Evolutionary conservation across 2,888 invertebrate species (phyloP), one percentile per base, ranked within the genome.

Genomic region (Synergus gifuensis): DNA sequence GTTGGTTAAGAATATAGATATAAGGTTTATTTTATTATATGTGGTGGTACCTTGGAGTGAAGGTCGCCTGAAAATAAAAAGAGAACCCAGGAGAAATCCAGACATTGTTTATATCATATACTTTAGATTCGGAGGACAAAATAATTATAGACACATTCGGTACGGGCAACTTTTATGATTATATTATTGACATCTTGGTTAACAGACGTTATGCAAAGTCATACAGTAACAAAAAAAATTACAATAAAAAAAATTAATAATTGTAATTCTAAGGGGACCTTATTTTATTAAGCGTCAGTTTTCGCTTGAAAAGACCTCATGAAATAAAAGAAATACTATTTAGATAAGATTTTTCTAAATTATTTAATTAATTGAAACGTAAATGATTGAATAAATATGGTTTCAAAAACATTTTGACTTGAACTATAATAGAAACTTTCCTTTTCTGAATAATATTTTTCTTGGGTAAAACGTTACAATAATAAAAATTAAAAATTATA

Each of bases 11-110:
- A 12, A 44, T 42, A 42, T 66, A 44, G 5, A 36, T 54, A 69
- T 28, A 16, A 49, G 16, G 3, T 69, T 46, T 49, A 28, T 46
- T 69, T 46, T 54, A 49, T 16, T 49, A 36, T 36, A 54, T 46
- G 14, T 69, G 69, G 28, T n/a, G 69, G 36, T 54, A 69, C 46
- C 49, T 49, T 76, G 58, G 40, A 60, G 22, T 22, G 62, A 76
- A 76, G 60, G 76, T 42, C 76, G 16, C 16, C 76, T 76, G 58
- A 76, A 76, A 76, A 76, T 42, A 76, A 76, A 63, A 44, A 60
- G 16, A 76, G 22, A 76, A 76, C 14, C 8, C 60, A 36, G 36
- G 60, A 73, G 46, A 63, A 63, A 63, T 66, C 9, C 66, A 44
- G n/a, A 42, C 42, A 66, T 66, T 66, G 42, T 42, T 66, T 66